Evolutionary conservation across 37 sponge, comb jelly and placozoan genomes (phyloP).

Genomic region (Cladorhizidae sp.): DNA sequence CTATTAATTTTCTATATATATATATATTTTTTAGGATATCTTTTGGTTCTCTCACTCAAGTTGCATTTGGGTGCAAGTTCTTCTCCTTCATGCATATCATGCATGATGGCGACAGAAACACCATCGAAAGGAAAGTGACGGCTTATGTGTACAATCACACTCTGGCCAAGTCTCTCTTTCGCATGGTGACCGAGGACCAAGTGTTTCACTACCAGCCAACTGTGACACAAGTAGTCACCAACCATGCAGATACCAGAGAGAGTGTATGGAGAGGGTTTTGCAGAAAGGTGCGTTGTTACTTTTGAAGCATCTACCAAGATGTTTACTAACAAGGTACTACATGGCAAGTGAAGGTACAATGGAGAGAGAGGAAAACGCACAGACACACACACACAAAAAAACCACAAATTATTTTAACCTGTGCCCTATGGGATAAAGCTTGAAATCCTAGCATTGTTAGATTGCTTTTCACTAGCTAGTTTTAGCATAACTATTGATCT

Average conservation of each 20-base stretch:
- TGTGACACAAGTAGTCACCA: constrained; percentile 43
- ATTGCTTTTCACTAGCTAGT: too few relatives aligned
- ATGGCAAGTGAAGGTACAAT: too few relatives aligned
- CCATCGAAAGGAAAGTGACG: constrained; percentile 18
- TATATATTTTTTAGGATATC: constrained; percentile 61
- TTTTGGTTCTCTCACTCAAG: constrained; percentile 48
- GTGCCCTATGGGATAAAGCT: too few relatives aligned
- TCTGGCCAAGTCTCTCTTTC: constrained; percentile 62
- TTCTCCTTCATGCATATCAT: constrained; percentile 54
- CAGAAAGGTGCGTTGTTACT: constrained; percentile 10
- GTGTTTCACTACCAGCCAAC: constrained; percentile 70
- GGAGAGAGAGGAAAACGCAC: too few relatives aligned
- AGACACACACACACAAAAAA: too few relatives aligned
- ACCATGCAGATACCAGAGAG: constrained; percentile 45
- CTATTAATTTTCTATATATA: neutral
- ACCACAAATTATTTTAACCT: too few relatives aligned
- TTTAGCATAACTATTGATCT: too few relatives aligned
- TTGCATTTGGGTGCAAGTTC: constrained; percentile 44
- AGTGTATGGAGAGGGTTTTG: constrained; percentile 19
- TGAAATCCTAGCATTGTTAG: too few relatives aligned
- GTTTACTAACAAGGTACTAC: too few relatives aligned
- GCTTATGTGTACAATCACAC: constrained; percentile 9
- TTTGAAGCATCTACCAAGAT: too few relatives aligned
- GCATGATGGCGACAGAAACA: constrained; percentile 1
- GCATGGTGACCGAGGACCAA: constrained; percentile 69